Evolutionary conservation across 1,140 invertebrate species (phyloP), one percentile per base, ranked within the genome.

Genomic region (Acarapis woodi): DNA sequence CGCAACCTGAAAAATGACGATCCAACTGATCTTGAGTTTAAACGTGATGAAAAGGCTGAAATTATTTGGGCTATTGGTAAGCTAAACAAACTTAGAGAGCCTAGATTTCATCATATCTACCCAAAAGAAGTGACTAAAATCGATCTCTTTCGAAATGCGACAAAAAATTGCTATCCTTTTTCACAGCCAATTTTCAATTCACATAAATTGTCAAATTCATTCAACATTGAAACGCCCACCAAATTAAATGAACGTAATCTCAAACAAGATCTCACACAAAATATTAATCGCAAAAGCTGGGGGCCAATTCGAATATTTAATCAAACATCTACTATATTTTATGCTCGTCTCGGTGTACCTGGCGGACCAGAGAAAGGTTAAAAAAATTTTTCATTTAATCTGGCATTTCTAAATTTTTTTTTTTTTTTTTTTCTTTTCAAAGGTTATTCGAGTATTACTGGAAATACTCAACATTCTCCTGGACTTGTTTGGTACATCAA

Each of bases 401-500:
- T n/a, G n/a, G n/a, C n/a, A n/a, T n/a, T n/a, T n/a, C n/a, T n/a
- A n/a, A n/a, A n/a, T n/a, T n/a, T n/a, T n/a, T n/a, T n/a, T n/a
- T n/a, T n/a, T n/a, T n/a, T n/a, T n/a, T n/a, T n/a, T n/a, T n/a
- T n/a, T n/a, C n/a, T n/a, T n/a, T n/a, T n/a, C n/a, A 62, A 64
- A 46, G 76, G 74, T 9, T 80, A 78, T 49, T 65, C 69, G 52
- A 70, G 69, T 15, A 61, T 74, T 3, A 76, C 74, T 39, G 71
- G 72, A 70, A 69, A 70, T 37, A 5, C 21, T 24, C 60, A 67
- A 45, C 68, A 72, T 5, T 76, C 74, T 1, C 79, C 77, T 68
- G 78, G 77, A 24, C 76, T 85, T 42, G 75, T 75, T 8, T 79
- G 73, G 73, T 82, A 80, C 53, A 71, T 82, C 28, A 85, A 90